A percentile compares a stretch with the other conserved stretches of the same genome.
phyloP scores from a whole-genome alignment of 1,140 invertebrate genomes.

The Lepidurus apus region DNA sequence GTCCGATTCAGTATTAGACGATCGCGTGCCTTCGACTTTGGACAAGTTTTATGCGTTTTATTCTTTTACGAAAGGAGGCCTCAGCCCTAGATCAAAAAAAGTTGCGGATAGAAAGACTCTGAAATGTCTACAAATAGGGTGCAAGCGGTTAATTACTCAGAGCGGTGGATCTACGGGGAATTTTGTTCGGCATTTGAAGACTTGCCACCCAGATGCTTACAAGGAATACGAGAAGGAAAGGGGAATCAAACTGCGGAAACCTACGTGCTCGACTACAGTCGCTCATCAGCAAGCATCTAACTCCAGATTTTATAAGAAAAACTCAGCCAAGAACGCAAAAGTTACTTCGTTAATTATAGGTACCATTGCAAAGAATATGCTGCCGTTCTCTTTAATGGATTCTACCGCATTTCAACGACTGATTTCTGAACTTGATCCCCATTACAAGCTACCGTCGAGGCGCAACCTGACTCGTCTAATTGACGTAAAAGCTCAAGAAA shows the following conservation, averaged over 20 bases:
- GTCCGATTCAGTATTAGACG: neutral
- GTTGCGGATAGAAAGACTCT: neutral
- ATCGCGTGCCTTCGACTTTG: neutral
- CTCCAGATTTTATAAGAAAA: neutral
- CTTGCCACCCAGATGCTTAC: neutral
- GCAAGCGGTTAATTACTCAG: neutral
- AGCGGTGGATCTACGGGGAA: neutral
- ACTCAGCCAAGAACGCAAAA: neutral
- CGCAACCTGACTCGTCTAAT: neutral
- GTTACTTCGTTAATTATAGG: neutral
- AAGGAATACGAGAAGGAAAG: neutral
- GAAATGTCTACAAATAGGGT: neutral
- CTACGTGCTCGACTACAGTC: neutral
- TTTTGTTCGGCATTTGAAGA: neutral
- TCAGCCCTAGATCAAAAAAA: neutral
- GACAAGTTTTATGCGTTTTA: neutral
- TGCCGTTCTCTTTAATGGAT: neutral
- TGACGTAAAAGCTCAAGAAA: neutral
- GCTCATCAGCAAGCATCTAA: no score
- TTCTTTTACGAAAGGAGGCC: neutral
- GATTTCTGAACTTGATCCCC: neutral
- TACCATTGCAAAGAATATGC: neutral
- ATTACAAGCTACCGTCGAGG: neutral
- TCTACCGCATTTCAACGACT: neutral
- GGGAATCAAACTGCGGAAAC: neutral